These are phyloP conservation scores for Prietella phreatophila DNA, from an alignment of 2,113 vertebrate species.

Conservation along the genomic window DNA sequence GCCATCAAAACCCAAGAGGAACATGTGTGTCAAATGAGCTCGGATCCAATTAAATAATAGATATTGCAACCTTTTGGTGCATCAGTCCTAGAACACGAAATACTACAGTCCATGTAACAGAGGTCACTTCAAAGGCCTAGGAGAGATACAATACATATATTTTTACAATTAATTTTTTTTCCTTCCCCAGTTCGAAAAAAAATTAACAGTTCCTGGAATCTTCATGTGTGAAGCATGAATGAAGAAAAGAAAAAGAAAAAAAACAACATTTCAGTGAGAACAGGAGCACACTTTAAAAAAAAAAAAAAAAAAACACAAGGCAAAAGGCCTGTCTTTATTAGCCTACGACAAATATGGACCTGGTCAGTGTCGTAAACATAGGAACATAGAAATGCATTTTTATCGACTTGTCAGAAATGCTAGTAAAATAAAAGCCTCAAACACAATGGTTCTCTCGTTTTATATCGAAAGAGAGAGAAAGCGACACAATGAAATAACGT, in stretches of 20 bases:
- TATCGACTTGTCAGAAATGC: background rate
- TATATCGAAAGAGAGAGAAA: background rate
- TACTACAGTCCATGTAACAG: background rate
- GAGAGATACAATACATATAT: background rate
- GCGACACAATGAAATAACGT: background rate
- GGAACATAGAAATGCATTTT: background rate
- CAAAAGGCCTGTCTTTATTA: background rate
- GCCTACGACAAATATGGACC: background rate
- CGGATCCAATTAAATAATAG: background rate
- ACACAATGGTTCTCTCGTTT: background rate
- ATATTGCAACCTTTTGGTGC: background rate
- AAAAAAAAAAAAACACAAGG: no score
- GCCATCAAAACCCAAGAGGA: background rate
- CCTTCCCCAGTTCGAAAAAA: background rate
- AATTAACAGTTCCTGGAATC: background rate
- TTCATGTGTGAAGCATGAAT: background rate
- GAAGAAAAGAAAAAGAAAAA: background rate
- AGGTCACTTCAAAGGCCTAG: background rate
- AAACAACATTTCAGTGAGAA: background rate
- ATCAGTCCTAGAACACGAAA: background rate
- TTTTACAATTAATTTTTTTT: background rate
- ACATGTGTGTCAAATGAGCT: background rate
- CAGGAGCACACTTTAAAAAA: background rate
- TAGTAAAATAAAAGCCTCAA: background rate
- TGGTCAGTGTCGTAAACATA: no score